A percentile compares a stretch with the other conserved stretches of the same genome.
Evolutionary conservation across 2,113 vertebrate species (phyloP).

Genomic region (Cochlearius cochlearius): DNA sequence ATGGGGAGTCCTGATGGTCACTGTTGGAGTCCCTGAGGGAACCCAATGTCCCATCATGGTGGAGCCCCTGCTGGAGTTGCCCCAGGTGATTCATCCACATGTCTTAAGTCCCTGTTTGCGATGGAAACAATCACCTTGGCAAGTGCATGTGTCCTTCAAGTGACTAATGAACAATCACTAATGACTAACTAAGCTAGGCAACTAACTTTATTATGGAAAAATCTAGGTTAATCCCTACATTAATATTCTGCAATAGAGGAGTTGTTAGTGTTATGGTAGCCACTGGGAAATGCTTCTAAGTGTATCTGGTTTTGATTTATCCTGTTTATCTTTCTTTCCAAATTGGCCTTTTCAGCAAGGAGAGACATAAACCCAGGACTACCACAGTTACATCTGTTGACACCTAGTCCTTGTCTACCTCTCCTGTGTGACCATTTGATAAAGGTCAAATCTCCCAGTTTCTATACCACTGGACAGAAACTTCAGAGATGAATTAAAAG

Average conservation of each 20-base stretch:
- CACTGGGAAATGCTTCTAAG: not conserved
- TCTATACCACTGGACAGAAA: not conserved
- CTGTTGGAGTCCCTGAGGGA: not conserved
- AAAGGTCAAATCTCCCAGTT: not conserved
- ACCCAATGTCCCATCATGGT: not conserved
- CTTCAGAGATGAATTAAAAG: not conserved
- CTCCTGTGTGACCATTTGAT: not conserved
- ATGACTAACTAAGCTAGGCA: not conserved
- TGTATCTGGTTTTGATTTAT: not conserved
- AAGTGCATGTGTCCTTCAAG: not conserved
- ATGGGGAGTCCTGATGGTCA: not conserved
- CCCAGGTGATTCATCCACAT: not conserved
- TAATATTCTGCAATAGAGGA: not conserved
- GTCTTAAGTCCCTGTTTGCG: not conserved
- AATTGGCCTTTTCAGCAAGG: not conserved
- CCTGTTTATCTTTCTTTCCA: not conserved
- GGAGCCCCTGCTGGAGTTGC: not conserved
- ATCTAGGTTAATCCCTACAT: not conserved
- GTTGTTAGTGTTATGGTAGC: not conserved
- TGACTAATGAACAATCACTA: not conserved
- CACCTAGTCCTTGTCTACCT: not conserved
- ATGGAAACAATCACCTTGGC: not conserved
- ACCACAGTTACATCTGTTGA: not conserved
- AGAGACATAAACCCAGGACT: not conserved
- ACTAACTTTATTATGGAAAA: not conserved